These are phyloP conservation scores for Drosophila aldrichi DNA, from an alignment of 2,888 invertebrate species.

Conservation along the genomic window DNA sequence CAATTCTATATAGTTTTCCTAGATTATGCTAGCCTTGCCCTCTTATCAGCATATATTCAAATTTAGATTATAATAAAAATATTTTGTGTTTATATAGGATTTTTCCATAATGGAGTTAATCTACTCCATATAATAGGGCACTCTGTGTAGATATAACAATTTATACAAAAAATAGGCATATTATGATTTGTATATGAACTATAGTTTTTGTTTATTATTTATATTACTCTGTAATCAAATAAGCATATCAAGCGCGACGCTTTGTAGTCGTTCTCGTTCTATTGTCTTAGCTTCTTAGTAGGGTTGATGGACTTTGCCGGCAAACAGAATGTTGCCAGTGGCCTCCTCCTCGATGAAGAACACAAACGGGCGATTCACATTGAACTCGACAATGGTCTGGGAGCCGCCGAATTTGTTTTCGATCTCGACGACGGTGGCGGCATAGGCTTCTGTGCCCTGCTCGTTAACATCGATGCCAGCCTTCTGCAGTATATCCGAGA, in stretches of 20 bases:
- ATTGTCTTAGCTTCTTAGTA: constrained; percentile 38
- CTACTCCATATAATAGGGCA: constrained; percentile 4
- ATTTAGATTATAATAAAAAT: neutral
- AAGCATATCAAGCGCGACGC: constrained; percentile 25
- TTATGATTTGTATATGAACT: constrained; percentile 3
- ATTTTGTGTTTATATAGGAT: neutral
- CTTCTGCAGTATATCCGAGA: constrained; percentile 91
- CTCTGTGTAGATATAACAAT: constrained; percentile 3
- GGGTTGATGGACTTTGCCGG: constrained; percentile 91
- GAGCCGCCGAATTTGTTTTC: constrained; percentile 91
- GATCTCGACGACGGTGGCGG: constrained; percentile 88
- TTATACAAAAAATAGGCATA: neutral
- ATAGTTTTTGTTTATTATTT: constrained; percentile 30
- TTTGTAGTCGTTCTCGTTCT: constrained; percentile 17
- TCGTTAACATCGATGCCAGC: constrained; percentile 92
- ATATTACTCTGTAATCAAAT: constrained; percentile 25
- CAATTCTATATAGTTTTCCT: neutral
- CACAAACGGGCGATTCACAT: constrained; percentile 91
- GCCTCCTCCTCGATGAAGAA: constrained; percentile 92
- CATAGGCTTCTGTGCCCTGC: constrained; percentile 89
- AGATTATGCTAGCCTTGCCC: neutral
- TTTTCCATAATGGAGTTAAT: neutral
- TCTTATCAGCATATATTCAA: neutral
- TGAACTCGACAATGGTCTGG: constrained; percentile 87
- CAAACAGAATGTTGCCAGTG: constrained; percentile 90